Evolutionary conservation across 2,888 invertebrate species (phyloP), one percentile per base, ranked within the genome.

Genomic region (Linnaemya tessellans): DNA sequence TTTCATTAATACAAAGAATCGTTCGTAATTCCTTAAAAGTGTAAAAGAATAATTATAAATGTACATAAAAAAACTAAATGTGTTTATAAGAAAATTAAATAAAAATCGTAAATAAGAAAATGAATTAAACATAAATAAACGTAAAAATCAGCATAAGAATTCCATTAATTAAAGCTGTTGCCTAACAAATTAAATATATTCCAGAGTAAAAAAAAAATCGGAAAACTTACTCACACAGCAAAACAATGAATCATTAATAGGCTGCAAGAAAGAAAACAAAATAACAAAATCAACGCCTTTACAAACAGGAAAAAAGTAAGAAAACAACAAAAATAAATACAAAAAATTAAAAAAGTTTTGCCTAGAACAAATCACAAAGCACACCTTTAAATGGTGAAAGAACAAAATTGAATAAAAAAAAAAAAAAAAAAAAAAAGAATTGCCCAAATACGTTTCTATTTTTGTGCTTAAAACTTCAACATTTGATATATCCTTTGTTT

Each of bases 171-270:
- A 81, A 81, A 60, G 62, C 43, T 46, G 30, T 20, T 30, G 22
- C 8, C 35, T 38, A 46, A 46, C 46, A 46, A n/a, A 10, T 51
- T 20, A 51, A 20, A 38, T 9, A 41, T 15, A 1, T 11, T 11
- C 0, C 9, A 9, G 30, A 30, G 35, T 3, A 2, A 41, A 11
- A 54, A 49, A 38, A 9, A 18, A 67, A 11, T 46, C 49, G 3
- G 49, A 18, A 49, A 18, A 60, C 38, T 22, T 20, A 18, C 30
- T n/a, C 22, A 13, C 25, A 3, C 18, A 46, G 38, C 11, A 75
- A 65, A 46, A 30, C 30, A 43, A 80, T 71, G 75, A 80, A 84
- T 84, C 80, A 80, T 65, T 70, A 18, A 74, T n/a, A 49, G 41
- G 49, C 9, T 18, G 20, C 8, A 20, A 51, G 10, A 51, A 10